Base-by-base conservation (phyloP, 2,888 invertebrate species). In the Xylocampa areola region DNA sequence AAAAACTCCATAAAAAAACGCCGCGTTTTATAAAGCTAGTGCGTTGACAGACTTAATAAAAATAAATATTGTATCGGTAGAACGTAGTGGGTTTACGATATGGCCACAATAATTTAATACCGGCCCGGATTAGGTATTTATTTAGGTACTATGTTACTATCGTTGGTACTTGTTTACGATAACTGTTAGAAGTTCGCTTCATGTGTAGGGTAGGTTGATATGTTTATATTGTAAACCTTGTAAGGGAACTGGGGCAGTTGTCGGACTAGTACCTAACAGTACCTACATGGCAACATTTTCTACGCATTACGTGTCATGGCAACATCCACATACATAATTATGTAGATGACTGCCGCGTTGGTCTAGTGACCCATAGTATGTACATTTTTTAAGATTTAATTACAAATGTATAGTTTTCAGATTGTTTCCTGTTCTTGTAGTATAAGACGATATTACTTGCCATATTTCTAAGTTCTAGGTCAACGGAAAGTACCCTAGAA, bases 71-170 rank as follows among this genome's bases (percentile, higher is more conserved):
- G 85, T 85, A 88, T 87, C 70, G 82, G 81, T 72, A 69, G 77
- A 81, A 79, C 85, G 72, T 79, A 80, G 81, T 55, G 73, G 82
- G 83, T 89, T 90, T 89, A 91, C 90, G 90, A 89, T 89, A 89
- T 86, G 73, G 80, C 85, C 82, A 75, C 85, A 85, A 89, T 90
- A 90, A 91, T 90, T 89, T 90, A 89, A 89, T 89, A 86, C 83
- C 79, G 48, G 59, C 67, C 67, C 77, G 86, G 83, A 87, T 90
- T 90, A 89, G 87, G 80, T 88, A 90, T 89, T 90, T 91, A 89
- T 90, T 87, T 87, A 82, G 80, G 83, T 83, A 77, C 67, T 73
- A 36, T 30, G 41, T 47, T 53, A 43, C 27, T 55, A 70, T 57
- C 39, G 53, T 17, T 64, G 57, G 30, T 62, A 61, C 44, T 36